Base-by-base conservation (phyloP, 2,113 vertebrate genomes). In the Pachypanchax playfairii region DNA sequence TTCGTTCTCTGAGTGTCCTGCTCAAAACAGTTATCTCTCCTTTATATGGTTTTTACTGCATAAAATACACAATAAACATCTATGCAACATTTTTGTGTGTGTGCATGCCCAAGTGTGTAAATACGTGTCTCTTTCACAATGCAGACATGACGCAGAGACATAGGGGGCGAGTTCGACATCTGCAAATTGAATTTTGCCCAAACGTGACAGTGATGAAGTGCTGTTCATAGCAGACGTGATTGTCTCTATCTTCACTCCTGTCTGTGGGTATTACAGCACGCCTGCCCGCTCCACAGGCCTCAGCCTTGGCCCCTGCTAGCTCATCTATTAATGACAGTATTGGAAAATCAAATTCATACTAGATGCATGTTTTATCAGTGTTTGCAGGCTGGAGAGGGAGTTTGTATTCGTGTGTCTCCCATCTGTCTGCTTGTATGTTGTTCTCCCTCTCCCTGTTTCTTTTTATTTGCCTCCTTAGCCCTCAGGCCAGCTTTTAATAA, bases 151-250 rank as follows among this genome's bases (percentile, higher is more conserved):
- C 6, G 26, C 28, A 31, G 49, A 79, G 68, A 73, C 22, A 51
- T 74, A 48, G 41, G 53, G 83, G 64, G 41, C 53, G 76, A 70
- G 89, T 90, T 91, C 83, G 87, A 90, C 86, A 87, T 91, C 85
- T 84, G 91, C 87, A 95, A 95, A 93, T 93, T 88, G 88, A 94
- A 92, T 94, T 95, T 92, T 92, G 93, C 89, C 89, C 89, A 84
- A 86, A 93, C 85, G 82, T 92, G 92, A 92, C 92, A 94, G 91
- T 93, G 92, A 94, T 94, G 92, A 94, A 91, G 92, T 94, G 91
- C 90, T 93, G 91, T 94, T 93, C 91, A 91, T 91, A 93, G 92
- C 91, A 91, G 93, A 91, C 82, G 89, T 93, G 94, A 87, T 91
- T 91, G 90, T 93, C 94, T 93, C 91, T 92, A 94, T 93, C 91